Evolutionary conservation across 2,888 invertebrate species (phyloP).

Genomic region (Oscheius sp.): DNA sequence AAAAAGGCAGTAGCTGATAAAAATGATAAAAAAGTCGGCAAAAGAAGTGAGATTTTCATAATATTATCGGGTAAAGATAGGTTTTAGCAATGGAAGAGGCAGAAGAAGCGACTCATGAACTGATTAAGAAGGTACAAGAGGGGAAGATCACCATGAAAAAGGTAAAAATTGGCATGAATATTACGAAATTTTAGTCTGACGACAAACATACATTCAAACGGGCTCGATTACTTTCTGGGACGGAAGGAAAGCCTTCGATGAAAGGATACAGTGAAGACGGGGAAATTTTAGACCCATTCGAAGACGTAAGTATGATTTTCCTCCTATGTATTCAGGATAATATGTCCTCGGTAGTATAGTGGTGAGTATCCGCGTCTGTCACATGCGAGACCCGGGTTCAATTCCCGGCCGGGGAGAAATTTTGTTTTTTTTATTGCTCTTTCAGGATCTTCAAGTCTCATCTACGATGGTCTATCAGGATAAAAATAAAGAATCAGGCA

Average conservation of each 20-base stretch:
- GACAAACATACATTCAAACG: conserved; percentile 49
- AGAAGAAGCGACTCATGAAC: conserved; percentile 40
- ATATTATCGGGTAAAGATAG: no score
- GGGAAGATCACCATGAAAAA: conserved; percentile 52
- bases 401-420: conserved; percentile 29
- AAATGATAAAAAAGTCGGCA: neutral
- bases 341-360: conserved; percentile 26
- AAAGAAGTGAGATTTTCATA: conserved; percentile 12
- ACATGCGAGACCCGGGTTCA: conserved; percentile 28
- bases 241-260: neutral
- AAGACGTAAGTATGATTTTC: neutral
- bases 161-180: no score
- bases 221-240: neutral
- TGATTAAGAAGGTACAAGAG: conserved; percentile 44
- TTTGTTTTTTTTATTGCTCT: neutral
- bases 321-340: neutral
- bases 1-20: conserved; percentile 12
- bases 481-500: neutral
- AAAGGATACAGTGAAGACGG: conserved; percentile 5
- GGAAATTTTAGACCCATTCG: conserved; percentile 18
- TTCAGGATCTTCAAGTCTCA: neutral
- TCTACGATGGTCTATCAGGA: neutral
- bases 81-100: conserved; percentile 39
- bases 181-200: conserved; percentile 8
- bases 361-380: conserved; percentile 28